Base-by-base conservation (phyloP, 2,888 invertebrate species). In the Apomyelois bistriatella region DNA sequence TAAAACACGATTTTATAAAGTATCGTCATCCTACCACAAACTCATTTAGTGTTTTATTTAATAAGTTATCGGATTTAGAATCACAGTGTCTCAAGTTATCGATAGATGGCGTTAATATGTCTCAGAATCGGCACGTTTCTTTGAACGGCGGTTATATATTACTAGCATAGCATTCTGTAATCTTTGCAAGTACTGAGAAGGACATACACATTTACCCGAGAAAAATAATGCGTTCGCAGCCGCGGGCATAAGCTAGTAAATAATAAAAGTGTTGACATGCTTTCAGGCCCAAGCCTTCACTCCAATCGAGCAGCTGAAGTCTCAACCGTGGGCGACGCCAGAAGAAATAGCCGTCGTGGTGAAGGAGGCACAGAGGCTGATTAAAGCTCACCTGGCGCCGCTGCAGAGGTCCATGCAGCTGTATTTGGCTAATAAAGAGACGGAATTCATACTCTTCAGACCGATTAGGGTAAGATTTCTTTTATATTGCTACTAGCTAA, bases 401-500 rank as follows among this genome's bases (percentile, higher is more conserved):
- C 85, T 99, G 12, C 97, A 98, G 74, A 92, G 95, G 3, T 95
- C 96, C 10, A 98, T 99, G 97, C 95, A 97, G 61, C 92, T 99
- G 0, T 99, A 99, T 81, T 91, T 99, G 52, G 97, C 99, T 10
- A 99, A 99, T 80, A 94, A 95, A 62, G 99, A 99, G 79, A 99
- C 99, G 0, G 99, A 99, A 81, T 97, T 97, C 67, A 99, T 99
- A 69, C 92, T 99, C 8, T 98, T 99, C 70, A 93, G 98, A 53
- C 99, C 99, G 1, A 96, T 99, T 48, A 94, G 96, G 84, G 96
- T 96, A 74, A 77, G 86, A 10, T 46, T 32, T 9, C 2, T 32
- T 32, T 32, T 7, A 32, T 6, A 6, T 32, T 32, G 1, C 32
- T 9, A 9, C 8, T 9, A 32, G 28, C 4, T 15, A 8, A 16